phyloP scores from a whole-genome alignment of 2,797 vertebrate genomes.

The Pseudopleuronectes americanus region DNA sequence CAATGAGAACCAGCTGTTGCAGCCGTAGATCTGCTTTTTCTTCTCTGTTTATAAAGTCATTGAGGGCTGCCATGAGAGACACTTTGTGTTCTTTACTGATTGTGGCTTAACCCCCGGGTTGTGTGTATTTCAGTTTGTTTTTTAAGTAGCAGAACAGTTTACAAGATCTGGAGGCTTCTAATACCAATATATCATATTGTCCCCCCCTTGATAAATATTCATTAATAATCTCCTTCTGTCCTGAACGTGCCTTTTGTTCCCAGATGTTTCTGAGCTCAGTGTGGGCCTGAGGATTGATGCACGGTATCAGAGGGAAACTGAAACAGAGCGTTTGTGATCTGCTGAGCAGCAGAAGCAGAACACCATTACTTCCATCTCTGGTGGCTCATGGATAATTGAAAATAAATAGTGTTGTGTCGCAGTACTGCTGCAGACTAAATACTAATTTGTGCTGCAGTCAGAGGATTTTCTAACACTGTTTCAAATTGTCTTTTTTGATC shows the following conservation, averaged over 20 bases:
- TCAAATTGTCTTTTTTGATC: slow-evolving; percentile 35
- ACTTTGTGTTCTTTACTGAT: slow-evolving; percentile 54
- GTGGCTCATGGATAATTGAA: slow-evolving; percentile 78
- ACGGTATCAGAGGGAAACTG: slow-evolving; percentile 61
- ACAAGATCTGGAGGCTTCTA: slow-evolving; percentile 1
- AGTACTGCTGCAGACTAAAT: slow-evolving; percentile 81
- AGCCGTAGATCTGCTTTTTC: slow-evolving; percentile 16
- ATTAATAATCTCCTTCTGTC: slow-evolving; percentile 29
- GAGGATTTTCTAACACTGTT: slow-evolving; percentile 40
- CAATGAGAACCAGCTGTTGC: slow-evolving; percentile 70
- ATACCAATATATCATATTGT: not conserved
- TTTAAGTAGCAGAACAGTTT: slow-evolving; percentile 25
- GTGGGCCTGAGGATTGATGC: slow-evolving; percentile 54
- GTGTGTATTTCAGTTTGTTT: slow-evolving; percentile 34
- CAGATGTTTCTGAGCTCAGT: slow-evolving; percentile 51
- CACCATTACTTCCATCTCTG: slow-evolving; percentile 64
- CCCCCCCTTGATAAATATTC: slow-evolving; percentile 29
- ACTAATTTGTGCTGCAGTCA: slow-evolving; percentile 78
- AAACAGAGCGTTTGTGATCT: slow-evolving; percentile 61
- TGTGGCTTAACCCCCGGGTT: slow-evolving; percentile 28
- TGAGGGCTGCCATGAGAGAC: slow-evolving; percentile 1
- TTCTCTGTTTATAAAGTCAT: slow-evolving; percentile 52
- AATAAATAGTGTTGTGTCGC: slow-evolving; percentile 83
- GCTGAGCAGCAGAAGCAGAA: slow-evolving; percentile 68
- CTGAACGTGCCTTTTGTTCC: slow-evolving; percentile 34